These are phyloP conservation scores for Nephrotoma guestfalica DNA, from an alignment of 2,888 invertebrate genomes.

Conservation along the genomic window DNA sequence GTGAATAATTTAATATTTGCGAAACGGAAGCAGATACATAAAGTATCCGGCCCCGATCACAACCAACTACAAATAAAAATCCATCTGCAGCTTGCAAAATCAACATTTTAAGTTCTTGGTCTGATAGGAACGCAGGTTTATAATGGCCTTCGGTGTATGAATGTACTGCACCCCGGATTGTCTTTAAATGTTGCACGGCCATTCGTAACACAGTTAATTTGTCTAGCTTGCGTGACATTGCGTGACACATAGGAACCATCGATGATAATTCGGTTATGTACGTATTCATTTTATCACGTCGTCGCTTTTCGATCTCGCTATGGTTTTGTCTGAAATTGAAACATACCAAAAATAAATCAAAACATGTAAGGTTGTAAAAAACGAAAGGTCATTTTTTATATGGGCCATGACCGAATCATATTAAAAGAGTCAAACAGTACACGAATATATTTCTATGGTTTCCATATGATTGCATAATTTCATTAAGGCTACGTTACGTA, in stretches of 20 bases:
- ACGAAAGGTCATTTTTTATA: background rate
- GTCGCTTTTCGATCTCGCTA: conserved; percentile 88
- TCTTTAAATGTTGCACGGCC: conserved; percentile 86
- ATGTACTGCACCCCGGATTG: conserved; percentile 55
- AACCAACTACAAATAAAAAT: conserved; percentile 83
- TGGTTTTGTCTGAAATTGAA: conserved; percentile 69
- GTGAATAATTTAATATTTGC: conserved; percentile 64
- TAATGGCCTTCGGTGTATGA: conserved; percentile 61
- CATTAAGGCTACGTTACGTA: background rate
- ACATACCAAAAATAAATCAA: background rate
- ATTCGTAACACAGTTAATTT: conserved; percentile 80
- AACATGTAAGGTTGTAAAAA: conserved; percentile 7
- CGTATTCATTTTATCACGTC: conserved; percentile 93
- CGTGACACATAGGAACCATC: conserved; percentile 88
- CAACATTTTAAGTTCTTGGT: conserved; percentile 73
- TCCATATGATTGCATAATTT: background rate
- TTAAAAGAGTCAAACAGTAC: background rate
- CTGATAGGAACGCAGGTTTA: conserved; percentile 69
- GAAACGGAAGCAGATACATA: conserved; percentile 84
- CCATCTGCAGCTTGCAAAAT: conserved; percentile 79
- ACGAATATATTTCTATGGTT: background rate
- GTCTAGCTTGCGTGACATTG: conserved; percentile 84
- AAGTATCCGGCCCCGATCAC: conserved; percentile 78
- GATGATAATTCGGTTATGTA: conserved; percentile 81
- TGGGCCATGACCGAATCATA: background rate